These are phyloP conservation scores for Lethocerus indicus DNA, from an alignment of 1,140 invertebrate genomes.

Conservation along the genomic window DNA sequence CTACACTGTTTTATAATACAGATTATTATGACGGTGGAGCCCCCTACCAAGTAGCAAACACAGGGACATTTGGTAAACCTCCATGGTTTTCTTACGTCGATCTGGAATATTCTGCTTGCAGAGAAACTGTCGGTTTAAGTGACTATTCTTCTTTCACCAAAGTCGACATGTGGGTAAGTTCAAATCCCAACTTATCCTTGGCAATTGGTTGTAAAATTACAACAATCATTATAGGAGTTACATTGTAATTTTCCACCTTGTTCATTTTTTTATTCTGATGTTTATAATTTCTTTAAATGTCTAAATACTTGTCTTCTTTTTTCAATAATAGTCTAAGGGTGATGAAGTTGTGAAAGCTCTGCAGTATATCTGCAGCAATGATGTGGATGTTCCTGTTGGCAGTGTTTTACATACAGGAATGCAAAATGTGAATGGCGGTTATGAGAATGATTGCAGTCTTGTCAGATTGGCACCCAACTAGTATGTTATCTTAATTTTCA, in stretches of 20 bases:
- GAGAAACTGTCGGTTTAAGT: conserved; percentile 81
- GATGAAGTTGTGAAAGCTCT: conserved; percentile 77
- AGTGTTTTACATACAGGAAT: conserved; percentile 96
- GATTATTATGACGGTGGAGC: conserved; percentile 12
- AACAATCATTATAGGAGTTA: too few relatives aligned
- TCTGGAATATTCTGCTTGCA: conserved; percentile 82
- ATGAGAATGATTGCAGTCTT: conserved; percentile 96
- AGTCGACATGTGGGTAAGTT: conserved; percentile 75
- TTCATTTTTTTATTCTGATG: not conserved
- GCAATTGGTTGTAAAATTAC: too few relatives aligned
- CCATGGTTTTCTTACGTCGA: conserved; percentile 83
- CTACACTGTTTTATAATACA: conserved; percentile 7
- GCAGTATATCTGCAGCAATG: conserved; percentile 90
- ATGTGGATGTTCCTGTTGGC: conserved; percentile 87
- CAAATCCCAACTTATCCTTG: too few relatives aligned
- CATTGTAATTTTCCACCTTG: too few relatives aligned
- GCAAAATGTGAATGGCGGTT: conserved; percentile 90
- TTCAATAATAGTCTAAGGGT: conserved; percentile 59
- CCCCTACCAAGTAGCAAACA: conserved; percentile 46
- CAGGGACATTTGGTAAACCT: conserved; percentile 73
- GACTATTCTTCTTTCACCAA: conserved; percentile 99
- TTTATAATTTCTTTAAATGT: not conserved
- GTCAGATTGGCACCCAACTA: conserved; percentile 73
- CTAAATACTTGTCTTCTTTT: conserved; percentile 16
- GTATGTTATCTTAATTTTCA: conserved; percentile 35